Evolutionary conservation across 2,113 vertebrate genomes (phyloP), one percentile per base, ranked within the genome.

Genomic region (Leucoraja erinaceus): DNA sequence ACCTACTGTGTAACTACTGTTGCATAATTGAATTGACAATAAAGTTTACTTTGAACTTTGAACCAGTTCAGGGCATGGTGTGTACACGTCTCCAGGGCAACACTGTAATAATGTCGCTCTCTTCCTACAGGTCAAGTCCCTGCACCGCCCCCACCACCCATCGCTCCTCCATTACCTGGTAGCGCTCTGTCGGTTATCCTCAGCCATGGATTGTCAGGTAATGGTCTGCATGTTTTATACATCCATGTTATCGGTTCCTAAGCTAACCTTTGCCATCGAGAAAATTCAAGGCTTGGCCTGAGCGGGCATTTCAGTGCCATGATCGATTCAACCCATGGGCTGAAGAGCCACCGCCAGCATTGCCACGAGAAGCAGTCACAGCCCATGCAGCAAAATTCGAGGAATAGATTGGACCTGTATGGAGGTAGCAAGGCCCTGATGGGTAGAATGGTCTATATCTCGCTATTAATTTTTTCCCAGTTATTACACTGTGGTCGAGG

Each of bases 141-240:
- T 0, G 95, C 95, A 0, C 96, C 95, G 5, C 81, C 93, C 5
- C 91, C 93, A n/a, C 96, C 96, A 0, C 96, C 97, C 54, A 72
- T 20, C 5, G 95, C 96, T 78, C 98, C 98, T 0, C 98, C 98
- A 2, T 95, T 98, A 76, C 97, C 98, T 0, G 98, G 96, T 0
- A 94, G 97, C n/a, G 97, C 97, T 3, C 98, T 98, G 22, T 98
- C 98, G 8, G 97, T 99, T 70, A 96, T 99, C 84, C 95, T 99
- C 93, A 99, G 97, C 6, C 93, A 97, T 0, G 98, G 98, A 93
- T 96, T 99, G 79, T 98, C 98, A 93, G 98, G 98, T 99, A 96
- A 96, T 94, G 94, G 63, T 70, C 28, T 59, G 12, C 16, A 12
- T 88, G 59, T 63, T 88, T 31, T 31, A n/a, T 88, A 7, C 6